Evolutionary conservation across 2,113 vertebrate species (phyloP).

Genomic region (Pycnonotus jocosus): DNA sequence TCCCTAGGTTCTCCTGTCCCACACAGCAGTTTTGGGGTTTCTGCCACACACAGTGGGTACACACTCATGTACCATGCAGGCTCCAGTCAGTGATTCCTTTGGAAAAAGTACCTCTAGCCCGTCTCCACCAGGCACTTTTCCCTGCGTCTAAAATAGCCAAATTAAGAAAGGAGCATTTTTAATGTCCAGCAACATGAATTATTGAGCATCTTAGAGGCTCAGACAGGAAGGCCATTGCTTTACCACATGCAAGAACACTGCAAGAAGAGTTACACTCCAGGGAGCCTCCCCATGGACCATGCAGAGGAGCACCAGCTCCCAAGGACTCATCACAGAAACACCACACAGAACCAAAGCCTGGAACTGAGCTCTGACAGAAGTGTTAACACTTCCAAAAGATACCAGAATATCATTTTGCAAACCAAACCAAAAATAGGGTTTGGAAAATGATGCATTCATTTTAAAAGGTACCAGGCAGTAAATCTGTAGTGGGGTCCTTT

Average conservation of each 20-base stretch:
- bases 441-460: not conserved
- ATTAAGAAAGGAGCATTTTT: not conserved
- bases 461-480: not conserved
- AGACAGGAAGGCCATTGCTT: not conserved
- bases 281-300: rapidly evolving
- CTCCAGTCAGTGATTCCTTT: rapidly evolving
- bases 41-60: not conserved
- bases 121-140: not conserved
- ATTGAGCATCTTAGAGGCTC: not conserved
- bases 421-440: not conserved
- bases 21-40: not conserved
- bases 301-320: not conserved
- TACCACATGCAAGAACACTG: not conserved
- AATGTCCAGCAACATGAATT: rapidly evolving
- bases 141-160: rapidly evolving
- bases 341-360: not conserved
- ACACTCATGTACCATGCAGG: rapidly evolving
- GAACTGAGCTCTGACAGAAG: not conserved
- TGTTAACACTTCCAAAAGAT: not conserved
- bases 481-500: not conserved
- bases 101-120: not conserved
- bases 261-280: not conserved
- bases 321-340: not conserved
- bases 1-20: rapidly evolving
- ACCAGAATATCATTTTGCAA: not conserved